phyloP scores from a whole-genome alignment of 2,113 vertebrate species.

The Tachysurus fulvidraco region DNA sequence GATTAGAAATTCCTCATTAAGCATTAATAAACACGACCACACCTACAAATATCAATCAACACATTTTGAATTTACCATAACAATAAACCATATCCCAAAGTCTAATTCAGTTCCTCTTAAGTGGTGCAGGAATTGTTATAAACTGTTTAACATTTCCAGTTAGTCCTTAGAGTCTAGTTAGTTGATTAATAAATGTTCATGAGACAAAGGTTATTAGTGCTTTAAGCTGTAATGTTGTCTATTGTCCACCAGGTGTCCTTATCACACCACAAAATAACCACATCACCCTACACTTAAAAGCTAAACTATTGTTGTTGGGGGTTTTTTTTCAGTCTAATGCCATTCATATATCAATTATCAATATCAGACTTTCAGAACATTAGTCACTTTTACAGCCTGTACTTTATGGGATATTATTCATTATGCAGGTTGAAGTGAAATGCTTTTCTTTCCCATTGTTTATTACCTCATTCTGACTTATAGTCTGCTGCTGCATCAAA shows the following conservation, averaged over 20 bases:
- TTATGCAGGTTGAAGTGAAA: neutral
- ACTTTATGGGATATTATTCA: neutral
- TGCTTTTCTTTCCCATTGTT: neutral
- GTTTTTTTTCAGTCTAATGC: neutral
- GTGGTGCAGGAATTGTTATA: neutral
- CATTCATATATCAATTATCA: neutral
- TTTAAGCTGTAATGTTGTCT: neutral
- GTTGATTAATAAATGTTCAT: neutral
- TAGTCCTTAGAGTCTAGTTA: neutral
- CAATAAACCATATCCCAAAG: neutral
- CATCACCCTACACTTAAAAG: neutral
- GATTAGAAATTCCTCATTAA: neutral
- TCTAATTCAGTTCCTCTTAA: neutral
- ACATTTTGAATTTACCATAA: neutral
- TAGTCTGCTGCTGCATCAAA: neutral
- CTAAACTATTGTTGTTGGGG: neutral
- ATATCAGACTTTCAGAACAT: neutral
- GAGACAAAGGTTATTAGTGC: neutral
- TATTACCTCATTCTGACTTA: neutral
- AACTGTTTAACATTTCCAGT: neutral
- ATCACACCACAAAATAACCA: constrained; percentile 40
- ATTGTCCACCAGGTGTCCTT: constrained; percentile 60
- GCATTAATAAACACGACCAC: neutral
- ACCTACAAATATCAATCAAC: neutral
- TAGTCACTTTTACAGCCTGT: neutral